phyloP scores from a whole-genome alignment of 2,797 vertebrate species.

The Meriones psammophilus region DNA sequence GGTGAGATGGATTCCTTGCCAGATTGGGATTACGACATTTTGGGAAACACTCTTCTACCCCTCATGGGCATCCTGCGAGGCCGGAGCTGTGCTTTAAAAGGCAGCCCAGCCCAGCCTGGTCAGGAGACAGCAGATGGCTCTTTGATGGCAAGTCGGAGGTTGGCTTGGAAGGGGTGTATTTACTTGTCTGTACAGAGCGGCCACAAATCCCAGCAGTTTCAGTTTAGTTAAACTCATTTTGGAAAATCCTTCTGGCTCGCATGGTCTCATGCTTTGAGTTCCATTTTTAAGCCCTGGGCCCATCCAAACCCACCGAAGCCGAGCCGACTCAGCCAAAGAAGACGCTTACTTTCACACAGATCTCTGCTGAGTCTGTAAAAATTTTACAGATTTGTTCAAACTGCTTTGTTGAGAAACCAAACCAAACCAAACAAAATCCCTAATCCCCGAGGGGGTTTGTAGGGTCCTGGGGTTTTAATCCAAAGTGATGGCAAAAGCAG shows the following conservation, averaged over 20 bases:
- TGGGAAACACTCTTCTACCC: neutral
- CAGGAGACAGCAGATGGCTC: neutral
- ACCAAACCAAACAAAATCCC: constrained; percentile 72
- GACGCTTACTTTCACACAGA: constrained; percentile 77
- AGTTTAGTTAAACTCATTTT: constrained; percentile 76
- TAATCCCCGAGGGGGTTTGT: constrained; percentile 70
- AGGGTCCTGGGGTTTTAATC: constrained; percentile 76
- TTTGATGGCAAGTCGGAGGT: neutral
- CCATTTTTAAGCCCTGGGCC: constrained; percentile 80
- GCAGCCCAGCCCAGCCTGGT: neutral
- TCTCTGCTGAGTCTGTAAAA: constrained; percentile 84
- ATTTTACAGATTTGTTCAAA: constrained; percentile 78
- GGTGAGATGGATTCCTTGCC: constrained; percentile 44
- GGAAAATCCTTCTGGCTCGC: constrained; percentile 83
- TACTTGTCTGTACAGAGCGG: constrained; percentile 66
- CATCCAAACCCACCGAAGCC: constrained; percentile 81
- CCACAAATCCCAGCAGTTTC: constrained; percentile 69
- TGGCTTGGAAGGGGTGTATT: constrained; percentile 23
- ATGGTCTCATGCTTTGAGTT: constrained; percentile 83
- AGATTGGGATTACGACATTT: constrained; percentile 15
- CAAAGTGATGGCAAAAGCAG: constrained; percentile 69
- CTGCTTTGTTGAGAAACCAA: constrained; percentile 81
- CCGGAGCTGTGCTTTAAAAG: neutral
- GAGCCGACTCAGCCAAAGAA: constrained; percentile 71
- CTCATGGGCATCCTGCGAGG: neutral